Base-by-base conservation (phyloP, 2,888 invertebrate genomes). In the Phytoseiulus persimilis region DNA sequence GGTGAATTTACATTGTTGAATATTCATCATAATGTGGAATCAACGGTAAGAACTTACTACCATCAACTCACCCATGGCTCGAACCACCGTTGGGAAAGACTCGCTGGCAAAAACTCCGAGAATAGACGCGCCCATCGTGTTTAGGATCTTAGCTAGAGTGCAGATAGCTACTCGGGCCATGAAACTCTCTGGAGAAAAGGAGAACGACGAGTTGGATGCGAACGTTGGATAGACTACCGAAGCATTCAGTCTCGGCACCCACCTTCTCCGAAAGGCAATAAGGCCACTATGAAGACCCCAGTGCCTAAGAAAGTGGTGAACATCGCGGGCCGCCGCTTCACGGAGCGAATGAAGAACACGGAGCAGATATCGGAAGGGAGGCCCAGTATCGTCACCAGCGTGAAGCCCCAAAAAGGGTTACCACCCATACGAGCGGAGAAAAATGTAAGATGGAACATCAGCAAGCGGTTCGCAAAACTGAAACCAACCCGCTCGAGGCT, bases 361-460 rank as follows among this genome's bases (percentile, higher is more conserved):
- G 87, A 6, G 45, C 32, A 11, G n/a, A 87, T 23, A 87, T 87
- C 87, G 23, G 87, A 32, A 1, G 87, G 87, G 6, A 33, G 5
- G 5, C 33, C 33, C 39, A 87, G 87, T 0, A 87, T 23, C 9
- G 32, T 45, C 9, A 87, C 87, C n/a, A 87, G 33, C 2, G 87
- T 87, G 33, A 87, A 87, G 33, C 87, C 87, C 87, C 87, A 87
- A 14, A 87, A 87, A 9, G 87, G 87, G 14, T 87, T 87, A 32
- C 87, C 87, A n/a, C 87, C 87, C 87, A 87, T 87, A 31, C 87
- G 87, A n/a, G 87, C 32, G n/a, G 87, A 31, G 33, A 87, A 87
- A 33, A 87, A 87, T 32, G 87, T 87, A 0, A 87, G 23, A 23
- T 87, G 87, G 33, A 87, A 87, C 87, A 87, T 87, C 39, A 87